These are phyloP conservation scores for Bubo scandiacus DNA, from an alignment of 2,113 vertebrate species.

Conservation along the genomic window DNA sequence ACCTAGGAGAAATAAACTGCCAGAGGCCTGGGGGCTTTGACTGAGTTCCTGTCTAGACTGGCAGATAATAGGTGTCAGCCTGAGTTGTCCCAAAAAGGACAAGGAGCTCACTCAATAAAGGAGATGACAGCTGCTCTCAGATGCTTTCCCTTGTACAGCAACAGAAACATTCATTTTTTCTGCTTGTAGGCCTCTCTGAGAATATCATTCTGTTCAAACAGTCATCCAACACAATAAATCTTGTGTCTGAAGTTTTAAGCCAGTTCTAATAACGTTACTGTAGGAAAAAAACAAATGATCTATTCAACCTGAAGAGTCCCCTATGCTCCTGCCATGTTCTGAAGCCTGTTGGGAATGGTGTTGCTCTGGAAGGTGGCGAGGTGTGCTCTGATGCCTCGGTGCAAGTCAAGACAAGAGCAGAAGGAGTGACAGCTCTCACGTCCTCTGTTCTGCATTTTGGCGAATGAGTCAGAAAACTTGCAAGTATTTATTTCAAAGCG, in stretches of 20 bases:
- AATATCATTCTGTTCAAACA: background rate
- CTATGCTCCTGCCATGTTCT: fast-evolving
- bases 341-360: background rate
- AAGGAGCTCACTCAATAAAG: background rate
- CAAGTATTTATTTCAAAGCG: background rate
- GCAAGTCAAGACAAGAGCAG: background rate
- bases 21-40: background rate
- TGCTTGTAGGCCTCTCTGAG: background rate
- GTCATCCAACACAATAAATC: fast-evolving
- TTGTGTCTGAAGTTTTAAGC: background rate
- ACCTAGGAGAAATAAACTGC: background rate
- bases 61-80: background rate
- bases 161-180: background rate
- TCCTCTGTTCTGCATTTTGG: background rate
- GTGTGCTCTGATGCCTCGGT: background rate
- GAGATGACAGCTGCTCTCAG: background rate
- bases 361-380: background rate
- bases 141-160: background rate
- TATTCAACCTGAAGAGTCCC: background rate
- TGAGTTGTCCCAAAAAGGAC: background rate
- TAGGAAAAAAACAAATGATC: background rate
- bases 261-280: background rate
- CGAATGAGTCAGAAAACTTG: background rate
- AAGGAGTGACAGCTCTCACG: background rate
- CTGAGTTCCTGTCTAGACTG: background rate